These are phyloP conservation scores for Heliocidaris tuberculata DNA, from an alignment of 35 echinoderm and acorn worm species.

Conservation along the genomic window DNA sequence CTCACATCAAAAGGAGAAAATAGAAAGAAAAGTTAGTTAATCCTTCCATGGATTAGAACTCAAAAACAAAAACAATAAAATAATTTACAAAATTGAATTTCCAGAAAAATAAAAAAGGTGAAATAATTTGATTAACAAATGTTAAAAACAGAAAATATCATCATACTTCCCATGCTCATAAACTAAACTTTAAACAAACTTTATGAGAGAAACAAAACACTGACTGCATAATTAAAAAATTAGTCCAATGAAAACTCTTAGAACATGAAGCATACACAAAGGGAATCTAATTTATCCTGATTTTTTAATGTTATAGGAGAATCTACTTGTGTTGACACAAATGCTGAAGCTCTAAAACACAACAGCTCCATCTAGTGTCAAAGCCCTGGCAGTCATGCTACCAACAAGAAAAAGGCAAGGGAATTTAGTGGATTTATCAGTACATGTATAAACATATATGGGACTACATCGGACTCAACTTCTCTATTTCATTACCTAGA, in stretches of 20 bases:
- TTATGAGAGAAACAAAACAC: not conserved
- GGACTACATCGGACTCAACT: not conserved
- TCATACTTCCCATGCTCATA: too few relatives aligned
- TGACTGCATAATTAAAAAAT: not conserved
- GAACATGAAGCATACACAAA: too few relatives aligned
- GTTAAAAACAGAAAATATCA: not conserved
- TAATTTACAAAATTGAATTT: not conserved
- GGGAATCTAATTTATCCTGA: too few relatives aligned
- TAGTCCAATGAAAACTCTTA: too few relatives aligned
- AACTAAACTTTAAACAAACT: too few relatives aligned
- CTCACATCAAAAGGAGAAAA: not conserved
- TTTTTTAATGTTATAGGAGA: too few relatives aligned
- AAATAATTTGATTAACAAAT: not conserved
- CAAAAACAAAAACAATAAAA: not conserved
- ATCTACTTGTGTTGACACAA: not conserved
- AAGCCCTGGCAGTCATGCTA: not conserved
- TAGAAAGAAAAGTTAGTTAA: not conserved
- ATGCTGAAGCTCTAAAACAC: not conserved
- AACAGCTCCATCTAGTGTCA: constrained; percentile 17
- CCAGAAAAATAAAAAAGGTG: not conserved
- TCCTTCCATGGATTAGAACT: not conserved
- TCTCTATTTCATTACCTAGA: not conserved
- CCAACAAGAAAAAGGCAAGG: not conserved
- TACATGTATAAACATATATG: not conserved
- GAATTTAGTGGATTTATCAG: not conserved